Evolutionary conservation across 2,113 vertebrate species (phyloP).

Genomic region (Notarius quadriscutis): DNA sequence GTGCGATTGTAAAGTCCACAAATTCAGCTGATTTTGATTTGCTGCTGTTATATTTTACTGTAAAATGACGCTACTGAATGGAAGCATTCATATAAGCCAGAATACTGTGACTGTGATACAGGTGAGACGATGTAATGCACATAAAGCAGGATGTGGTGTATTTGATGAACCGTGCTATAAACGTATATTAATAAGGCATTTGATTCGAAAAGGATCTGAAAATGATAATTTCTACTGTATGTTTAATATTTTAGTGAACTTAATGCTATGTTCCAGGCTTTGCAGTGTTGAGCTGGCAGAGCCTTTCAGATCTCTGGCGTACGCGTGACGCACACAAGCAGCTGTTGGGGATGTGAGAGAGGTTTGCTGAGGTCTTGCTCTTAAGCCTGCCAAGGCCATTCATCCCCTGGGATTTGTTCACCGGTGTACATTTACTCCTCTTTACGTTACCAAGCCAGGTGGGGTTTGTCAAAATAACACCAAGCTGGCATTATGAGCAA

Average conservation of each 20-base stretch:
- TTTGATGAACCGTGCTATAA: not conserved
- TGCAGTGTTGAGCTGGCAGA: not conserved
- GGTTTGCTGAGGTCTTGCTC: conserved; percentile 9
- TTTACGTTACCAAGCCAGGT: conserved; percentile 43
- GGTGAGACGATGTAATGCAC: not conserved
- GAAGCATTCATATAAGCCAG: not conserved
- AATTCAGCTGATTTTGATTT: not conserved
- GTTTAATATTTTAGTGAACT: not conserved
- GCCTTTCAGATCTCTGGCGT: not conserved
- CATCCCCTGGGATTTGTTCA: conserved; percentile 26
- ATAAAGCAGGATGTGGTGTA: not conserved
- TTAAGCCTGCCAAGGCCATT: conserved; percentile 36
- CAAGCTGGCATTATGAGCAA: not conserved
- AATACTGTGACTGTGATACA: not conserved
- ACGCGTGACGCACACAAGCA: conserved; percentile 32
- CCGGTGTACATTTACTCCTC: conserved; percentile 58
- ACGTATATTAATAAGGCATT: not conserved
- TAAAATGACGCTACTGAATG: not conserved
- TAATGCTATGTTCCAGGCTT: not conserved
- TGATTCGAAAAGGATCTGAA: not conserved
- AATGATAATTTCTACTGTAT: not conserved
- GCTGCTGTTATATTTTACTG: not conserved
- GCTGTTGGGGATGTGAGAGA: conserved; percentile 34
- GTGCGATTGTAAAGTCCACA: not conserved
- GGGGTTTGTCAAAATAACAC: not conserved